These are phyloP conservation scores for Gastrophysa polygoni DNA, from an alignment of 2,888 invertebrate genomes.

Conservation along the genomic window DNA sequence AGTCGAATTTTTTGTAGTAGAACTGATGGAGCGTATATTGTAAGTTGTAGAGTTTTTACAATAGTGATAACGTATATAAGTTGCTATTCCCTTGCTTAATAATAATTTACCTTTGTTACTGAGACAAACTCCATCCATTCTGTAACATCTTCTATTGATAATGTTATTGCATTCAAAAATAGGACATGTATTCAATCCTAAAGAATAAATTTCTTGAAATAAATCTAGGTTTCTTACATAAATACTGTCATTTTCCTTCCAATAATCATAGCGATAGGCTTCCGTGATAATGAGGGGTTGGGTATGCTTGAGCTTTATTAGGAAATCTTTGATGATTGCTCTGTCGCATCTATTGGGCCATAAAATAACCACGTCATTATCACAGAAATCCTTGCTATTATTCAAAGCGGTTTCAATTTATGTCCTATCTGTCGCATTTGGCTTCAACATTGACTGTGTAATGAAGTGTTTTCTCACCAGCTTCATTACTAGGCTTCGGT, in stretches of 20 bases:
- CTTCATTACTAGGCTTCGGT: too few relatives aligned
- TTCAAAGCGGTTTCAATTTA: slow-evolving; percentile 1
- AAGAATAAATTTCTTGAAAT: slow-evolving; percentile 3
- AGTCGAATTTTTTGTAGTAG: not conserved
- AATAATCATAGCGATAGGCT: slow-evolving; percentile 1
- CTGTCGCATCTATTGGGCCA: slow-evolving; percentile 6
- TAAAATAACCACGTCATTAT: not conserved
- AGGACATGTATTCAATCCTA: not conserved
- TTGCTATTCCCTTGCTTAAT: not conserved
- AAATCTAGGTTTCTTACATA: slow-evolving; percentile 3
- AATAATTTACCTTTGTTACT: not conserved
- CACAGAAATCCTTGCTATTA: slow-evolving; percentile 9
- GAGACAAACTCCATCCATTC: slow-evolving; percentile 4
- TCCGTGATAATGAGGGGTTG: slow-evolving; percentile 3
- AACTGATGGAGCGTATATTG: not conserved
- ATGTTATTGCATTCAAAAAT: slow-evolving; percentile 1
- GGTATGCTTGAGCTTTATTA: slow-evolving; percentile 1
- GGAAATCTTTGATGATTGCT: slow-evolving; percentile 2
- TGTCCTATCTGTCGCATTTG: slow-evolving; percentile 6
- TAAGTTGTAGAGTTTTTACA: not conserved
- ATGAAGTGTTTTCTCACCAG: too few relatives aligned
- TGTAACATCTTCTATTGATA: slow-evolving; percentile 4
- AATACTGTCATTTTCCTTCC: not conserved
- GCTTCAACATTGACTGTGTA: slow-evolving; percentile 5
- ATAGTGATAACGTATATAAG: not conserved